A percentile compares a stretch with the other conserved stretches of the same genome.
phyloP scores from a whole-genome alignment of 1,140 invertebrate genomes.

The Acromyrmex echinatior region DNA sequence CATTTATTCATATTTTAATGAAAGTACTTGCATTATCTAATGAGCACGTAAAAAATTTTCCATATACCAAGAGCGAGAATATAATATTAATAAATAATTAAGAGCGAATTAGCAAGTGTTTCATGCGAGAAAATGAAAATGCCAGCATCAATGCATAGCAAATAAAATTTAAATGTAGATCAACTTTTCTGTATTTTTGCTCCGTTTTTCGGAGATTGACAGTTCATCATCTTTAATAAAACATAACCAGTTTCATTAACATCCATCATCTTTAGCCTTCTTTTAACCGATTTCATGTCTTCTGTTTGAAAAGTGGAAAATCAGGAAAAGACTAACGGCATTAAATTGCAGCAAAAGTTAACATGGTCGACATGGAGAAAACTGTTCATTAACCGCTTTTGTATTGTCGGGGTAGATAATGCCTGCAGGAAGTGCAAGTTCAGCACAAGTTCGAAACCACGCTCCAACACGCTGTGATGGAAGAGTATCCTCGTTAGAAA shows the following conservation, averaged over 20 bases:
- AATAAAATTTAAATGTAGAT: slow-evolving; percentile 11
- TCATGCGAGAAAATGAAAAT: not conserved
- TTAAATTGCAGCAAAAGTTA: slow-evolving; percentile 15
- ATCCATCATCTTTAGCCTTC: not conserved
- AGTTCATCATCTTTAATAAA: not conserved
- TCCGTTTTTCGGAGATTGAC: not conserved
- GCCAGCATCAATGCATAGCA: not conserved
- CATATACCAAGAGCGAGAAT: not conserved
- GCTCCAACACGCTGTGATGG: not conserved
- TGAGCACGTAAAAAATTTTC: slow-evolving; percentile 10
- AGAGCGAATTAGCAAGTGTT: not conserved
- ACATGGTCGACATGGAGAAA: slow-evolving; percentile 15
- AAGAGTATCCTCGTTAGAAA: slow-evolving; percentile 42
- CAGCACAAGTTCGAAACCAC: not conserved
- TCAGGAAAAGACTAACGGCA: not conserved
- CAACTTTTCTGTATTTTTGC: not conserved
- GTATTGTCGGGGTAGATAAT: slow-evolving; percentile 20
- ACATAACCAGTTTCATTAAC: not conserved
- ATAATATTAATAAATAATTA: slow-evolving; percentile 19
- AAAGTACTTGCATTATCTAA: slow-evolving; percentile 25
- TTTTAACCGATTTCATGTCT: not conserved
- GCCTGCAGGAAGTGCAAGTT: slow-evolving; percentile 8
- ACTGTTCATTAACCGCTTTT: slow-evolving; percentile 8
- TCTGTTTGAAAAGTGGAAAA: not conserved
- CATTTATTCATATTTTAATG: slow-evolving; percentile 17